Evolutionary conservation across 2,797 vertebrate species (phyloP), one percentile per base, ranked within the genome.

Genomic region (Scleropages formosus): DNA sequence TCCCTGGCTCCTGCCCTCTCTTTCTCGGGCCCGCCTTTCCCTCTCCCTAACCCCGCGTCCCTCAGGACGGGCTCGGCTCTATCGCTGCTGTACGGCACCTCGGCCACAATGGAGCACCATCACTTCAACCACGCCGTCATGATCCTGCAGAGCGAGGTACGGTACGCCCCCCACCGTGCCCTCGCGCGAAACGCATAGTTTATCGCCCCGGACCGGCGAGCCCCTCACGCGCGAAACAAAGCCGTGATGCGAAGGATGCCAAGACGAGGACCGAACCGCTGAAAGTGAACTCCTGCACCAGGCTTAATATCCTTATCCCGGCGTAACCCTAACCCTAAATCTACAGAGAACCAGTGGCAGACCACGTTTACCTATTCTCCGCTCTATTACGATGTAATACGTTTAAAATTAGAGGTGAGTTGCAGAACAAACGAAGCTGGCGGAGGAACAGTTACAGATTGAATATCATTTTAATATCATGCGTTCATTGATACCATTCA

Each of bases 61-160:
- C 86, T 73, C 89, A 99, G 98, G 92, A 98, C 95, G 0, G 98
- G 96, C 81, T 99, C 97, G 63, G 98, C 98, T 49, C 91, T 99
- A 63, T 94, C 98, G 86, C 94, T 98, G 70, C 95, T 99, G 82
- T 99, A 99, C 0, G 97, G 98, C 84, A 99, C 97, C 70, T 99
- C 96, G 22, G 98, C 98, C 79, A 99, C 97, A 1, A 89, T 99
- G 87, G 97, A 99, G 85, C 98, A 99, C 79, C 98, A 99, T 88
- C 98, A 99, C 84, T 99, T 99, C 89, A 99, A 99, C 91, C 98
- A 99, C 0, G 98, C 98, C 22, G 97, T 99, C 84, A 99, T 99
- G 98, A 99, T 99, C 90, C 94, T 99, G 87, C 98, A 98, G 88
- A 99, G 98, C 73, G 96, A 98, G 96, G 98, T 99, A 93, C 78